These are phyloP conservation scores for Apaloderma vittatum DNA, from an alignment of 2,113 vertebrate species.

Conservation along the genomic window DNA sequence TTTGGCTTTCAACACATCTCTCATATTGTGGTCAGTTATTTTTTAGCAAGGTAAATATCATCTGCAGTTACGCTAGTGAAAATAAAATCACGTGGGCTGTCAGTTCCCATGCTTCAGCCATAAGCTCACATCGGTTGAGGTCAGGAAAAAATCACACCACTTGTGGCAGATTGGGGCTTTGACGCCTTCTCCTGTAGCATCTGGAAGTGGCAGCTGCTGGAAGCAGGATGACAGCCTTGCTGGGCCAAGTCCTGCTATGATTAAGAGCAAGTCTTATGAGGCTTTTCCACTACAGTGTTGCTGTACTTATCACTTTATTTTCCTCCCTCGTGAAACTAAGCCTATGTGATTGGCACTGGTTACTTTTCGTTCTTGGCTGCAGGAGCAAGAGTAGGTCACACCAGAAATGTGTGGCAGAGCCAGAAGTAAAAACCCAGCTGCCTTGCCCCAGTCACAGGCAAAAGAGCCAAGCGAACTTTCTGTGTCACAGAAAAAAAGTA, in stretches of 20 bases:
- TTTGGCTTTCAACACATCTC: conserved; percentile 54
- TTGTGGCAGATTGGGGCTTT: neutral
- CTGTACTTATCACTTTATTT: neutral
- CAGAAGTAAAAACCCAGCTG: neutral
- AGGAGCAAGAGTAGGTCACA: neutral
- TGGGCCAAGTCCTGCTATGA: neutral
- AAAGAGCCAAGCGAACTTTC: neutral
- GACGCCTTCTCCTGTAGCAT: conserved; percentile 40
- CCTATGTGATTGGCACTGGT: neutral
- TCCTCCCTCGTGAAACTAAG: neutral
- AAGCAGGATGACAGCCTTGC: neutral
- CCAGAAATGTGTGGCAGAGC: neutral
- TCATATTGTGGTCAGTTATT: conserved; percentile 40
- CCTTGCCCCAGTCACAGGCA: neutral
- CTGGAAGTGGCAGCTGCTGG: conserved; percentile 2
- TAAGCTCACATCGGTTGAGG: neutral
- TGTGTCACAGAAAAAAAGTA: neutral
- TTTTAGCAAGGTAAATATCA: conserved; percentile 4
- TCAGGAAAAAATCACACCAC: conserved; percentile 26
- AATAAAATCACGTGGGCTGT: conserved; percentile 33
- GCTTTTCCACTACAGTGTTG: neutral
- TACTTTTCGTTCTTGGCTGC: neutral
- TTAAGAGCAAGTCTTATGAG: neutral
- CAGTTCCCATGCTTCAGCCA: neutral
- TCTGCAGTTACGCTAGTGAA: neutral